phyloP scores from a whole-genome alignment of 2,797 vertebrate species.

The Fistularia tabacaria region DNA sequence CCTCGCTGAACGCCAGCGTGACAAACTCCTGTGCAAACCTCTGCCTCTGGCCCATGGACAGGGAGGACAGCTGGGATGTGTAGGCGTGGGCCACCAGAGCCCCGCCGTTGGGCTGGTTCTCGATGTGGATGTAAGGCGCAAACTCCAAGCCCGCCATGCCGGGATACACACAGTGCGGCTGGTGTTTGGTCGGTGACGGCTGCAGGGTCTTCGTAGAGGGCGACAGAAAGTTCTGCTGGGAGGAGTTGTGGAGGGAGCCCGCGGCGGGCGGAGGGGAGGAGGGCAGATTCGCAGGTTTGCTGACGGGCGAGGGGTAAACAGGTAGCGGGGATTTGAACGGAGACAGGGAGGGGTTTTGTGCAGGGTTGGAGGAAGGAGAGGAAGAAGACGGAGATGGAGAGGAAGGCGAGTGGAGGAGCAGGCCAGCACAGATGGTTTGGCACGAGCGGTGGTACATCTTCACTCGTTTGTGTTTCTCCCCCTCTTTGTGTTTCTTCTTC shows the following conservation, averaged over 20 bases:
- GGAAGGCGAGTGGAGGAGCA: conserved; percentile 74
- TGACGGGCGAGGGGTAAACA: conserved; percentile 56
- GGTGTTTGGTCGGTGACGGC: conserved; percentile 34
- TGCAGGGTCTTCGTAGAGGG: conserved; percentile 62
- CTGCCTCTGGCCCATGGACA: conserved; percentile 83
- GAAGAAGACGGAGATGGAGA: conserved; percentile 26
- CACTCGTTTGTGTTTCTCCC: conserved; percentile 90
- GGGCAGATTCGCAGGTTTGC: conserved; percentile 63
- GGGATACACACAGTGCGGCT: conserved; percentile 49
- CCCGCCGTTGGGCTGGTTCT: conserved; percentile 96
- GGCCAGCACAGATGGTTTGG: conserved; percentile 88
- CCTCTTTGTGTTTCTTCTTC: conserved; percentile 99
- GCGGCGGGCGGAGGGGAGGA: conserved; percentile 27
- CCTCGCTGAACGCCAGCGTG: conserved; percentile 89
- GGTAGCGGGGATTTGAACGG: conserved; percentile 72
- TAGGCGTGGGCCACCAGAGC: conserved; percentile 94
- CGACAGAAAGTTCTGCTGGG: conserved; percentile 31
- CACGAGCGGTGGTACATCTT: conserved; percentile 97
- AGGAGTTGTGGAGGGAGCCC: conserved; percentile 35
- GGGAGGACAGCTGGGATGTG: conserved; percentile 85
- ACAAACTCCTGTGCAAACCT: conserved; percentile 91
- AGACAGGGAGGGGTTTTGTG: conserved; percentile 69
- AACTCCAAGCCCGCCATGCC: conserved; percentile 87
- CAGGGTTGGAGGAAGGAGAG: conserved; percentile 37
- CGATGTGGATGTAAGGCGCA: conserved; percentile 87